Evolutionary conservation across 2,113 vertebrate genomes (phyloP), one percentile per base, ranked within the genome.

Genomic region (Syngnathus floridae): DNA sequence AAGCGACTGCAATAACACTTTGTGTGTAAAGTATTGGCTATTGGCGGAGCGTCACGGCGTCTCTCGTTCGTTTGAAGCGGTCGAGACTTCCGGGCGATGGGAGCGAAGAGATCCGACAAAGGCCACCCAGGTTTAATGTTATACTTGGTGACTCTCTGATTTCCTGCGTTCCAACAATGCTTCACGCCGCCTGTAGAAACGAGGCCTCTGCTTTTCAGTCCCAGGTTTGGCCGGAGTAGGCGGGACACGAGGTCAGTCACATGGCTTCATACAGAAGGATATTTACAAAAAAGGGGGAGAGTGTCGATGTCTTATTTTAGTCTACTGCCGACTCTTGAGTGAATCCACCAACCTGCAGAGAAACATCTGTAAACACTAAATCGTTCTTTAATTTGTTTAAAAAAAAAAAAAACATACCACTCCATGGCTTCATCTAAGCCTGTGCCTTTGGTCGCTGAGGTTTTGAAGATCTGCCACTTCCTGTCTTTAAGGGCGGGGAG

Each of bases 391-490:
- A 1, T 11, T 13, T 60, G 1, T 13, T 12, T 40, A n/a, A n/a
- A 54, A 26, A 1, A 16, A 14, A 46, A 46, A 46, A 14, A 16
- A 14, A 3, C 78, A 17, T 84, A 95, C 97, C 97, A 99, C 70
- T 99, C 97, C 97, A 99, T 99, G 21, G 93, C 95, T 60, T 98
- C 95, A 14, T 98, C 94, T 59, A 99, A 93, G 58, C 97, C 97
- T 0, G 92, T 93, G 87, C 95, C 95, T 85, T 98, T 99, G 61
- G 93, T 94, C 66, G 97, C 97, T 1, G 96, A 99, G 1, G 96
- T 99, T 87, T 95, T 99, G 87, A 99, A 99, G 78, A 99, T 99
- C 83, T 99, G 97, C 97, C 97, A 99, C 73, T 97, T 98, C 35
- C 95, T 91, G 87, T 99, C 95, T 82, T 99, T 99, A 71, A 99